A percentile compares a stretch with the other conserved stretches of the same genome.
These are phyloP conservation scores for Pterocles burchelli DNA, from an alignment of 2,113 vertebrate species.

Conservation along the genomic window DNA sequence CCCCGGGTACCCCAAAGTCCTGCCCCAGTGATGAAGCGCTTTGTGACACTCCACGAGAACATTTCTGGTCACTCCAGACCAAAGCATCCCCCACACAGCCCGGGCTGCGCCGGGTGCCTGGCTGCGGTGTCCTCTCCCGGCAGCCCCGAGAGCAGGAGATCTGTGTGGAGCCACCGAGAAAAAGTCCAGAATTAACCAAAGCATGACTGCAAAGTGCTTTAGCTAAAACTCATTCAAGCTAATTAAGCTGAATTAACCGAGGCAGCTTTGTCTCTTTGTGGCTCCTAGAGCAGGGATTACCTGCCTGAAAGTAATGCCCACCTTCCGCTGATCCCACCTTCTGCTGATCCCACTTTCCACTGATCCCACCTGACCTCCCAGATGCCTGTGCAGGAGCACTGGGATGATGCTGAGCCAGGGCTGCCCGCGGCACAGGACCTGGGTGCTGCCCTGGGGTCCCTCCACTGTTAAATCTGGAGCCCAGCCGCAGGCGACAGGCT, in stretches of 20 bases:
- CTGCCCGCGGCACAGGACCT: neutral
- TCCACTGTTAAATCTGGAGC: neutral
- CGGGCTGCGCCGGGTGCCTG: neutral
- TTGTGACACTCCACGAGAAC: neutral
- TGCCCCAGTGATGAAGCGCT: neutral
- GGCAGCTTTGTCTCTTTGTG: neutral
- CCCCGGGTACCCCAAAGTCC: neutral
- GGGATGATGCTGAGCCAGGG: fast-evolving
- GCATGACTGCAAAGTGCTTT: neutral
- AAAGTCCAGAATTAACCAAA: slow-evolving; percentile 5
- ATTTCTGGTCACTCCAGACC: neutral
- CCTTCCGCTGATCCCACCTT: neutral
- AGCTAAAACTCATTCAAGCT: slow-evolving; percentile 12
- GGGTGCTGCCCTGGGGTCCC: neutral
- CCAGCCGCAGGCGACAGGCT: neutral
- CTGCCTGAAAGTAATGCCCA: neutral
- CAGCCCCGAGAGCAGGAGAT: neutral
- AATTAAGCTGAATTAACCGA: neutral
- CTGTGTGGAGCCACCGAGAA: neutral
- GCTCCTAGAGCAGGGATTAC: neutral
- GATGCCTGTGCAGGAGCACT: neutral
- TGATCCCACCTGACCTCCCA: neutral
- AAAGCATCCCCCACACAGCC: neutral
- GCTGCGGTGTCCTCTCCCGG: neutral
- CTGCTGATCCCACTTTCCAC: neutral